A percentile compares a stretch with the other conserved stretches of the same genome.
Conservation (phyloP, 23 tunicate genomes). For the Trididemnum clinides region DNA sequence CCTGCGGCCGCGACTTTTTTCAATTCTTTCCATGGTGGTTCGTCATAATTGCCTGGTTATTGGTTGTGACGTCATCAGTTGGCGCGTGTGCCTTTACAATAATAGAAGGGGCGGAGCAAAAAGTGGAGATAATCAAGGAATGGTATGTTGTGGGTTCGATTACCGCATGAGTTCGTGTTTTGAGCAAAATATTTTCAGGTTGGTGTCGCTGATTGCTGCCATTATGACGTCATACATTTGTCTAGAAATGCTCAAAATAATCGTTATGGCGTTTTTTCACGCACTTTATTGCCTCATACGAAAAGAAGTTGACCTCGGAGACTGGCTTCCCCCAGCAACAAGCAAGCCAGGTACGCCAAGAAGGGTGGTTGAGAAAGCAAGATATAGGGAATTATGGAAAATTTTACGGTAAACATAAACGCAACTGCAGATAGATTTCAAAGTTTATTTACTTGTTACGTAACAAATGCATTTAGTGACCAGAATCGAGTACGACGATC, state of each 20-base stretch:
- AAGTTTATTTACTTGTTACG: too few species aligned
- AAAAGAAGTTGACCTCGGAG: slow-evolving; percentile 31
- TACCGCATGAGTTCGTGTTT: too few species aligned
- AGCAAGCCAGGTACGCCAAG: not conserved
- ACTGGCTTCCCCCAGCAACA: slow-evolving; percentile 55
- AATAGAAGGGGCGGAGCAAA: not conserved
- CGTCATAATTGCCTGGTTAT: not conserved
- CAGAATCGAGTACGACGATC: not conserved
- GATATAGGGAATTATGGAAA: too few species aligned
- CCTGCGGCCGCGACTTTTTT: not conserved
- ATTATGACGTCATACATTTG: slow-evolving; percentile 6
- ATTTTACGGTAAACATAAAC: too few species aligned
- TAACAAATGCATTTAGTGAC: too few species aligned
- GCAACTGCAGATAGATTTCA: too few species aligned
- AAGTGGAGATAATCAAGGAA: not conserved
- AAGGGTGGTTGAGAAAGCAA: too few species aligned
- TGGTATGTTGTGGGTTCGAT: too few species aligned
- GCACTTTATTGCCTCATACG: not conserved
- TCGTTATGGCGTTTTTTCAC: slow-evolving; percentile 21
- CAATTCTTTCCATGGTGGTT: not conserved
- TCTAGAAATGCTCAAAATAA: slow-evolving; percentile 46
- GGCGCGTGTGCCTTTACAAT: not conserved
- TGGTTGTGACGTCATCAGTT: not conserved
- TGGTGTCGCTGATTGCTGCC: slow-evolving; percentile 47
- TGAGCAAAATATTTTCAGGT: too few species aligned